Percentiles rank a stretch among this genome's conserved stretches.
Conservation (phyloP, 2,888 invertebrate species). For the Drosophila putrida region DNA sequence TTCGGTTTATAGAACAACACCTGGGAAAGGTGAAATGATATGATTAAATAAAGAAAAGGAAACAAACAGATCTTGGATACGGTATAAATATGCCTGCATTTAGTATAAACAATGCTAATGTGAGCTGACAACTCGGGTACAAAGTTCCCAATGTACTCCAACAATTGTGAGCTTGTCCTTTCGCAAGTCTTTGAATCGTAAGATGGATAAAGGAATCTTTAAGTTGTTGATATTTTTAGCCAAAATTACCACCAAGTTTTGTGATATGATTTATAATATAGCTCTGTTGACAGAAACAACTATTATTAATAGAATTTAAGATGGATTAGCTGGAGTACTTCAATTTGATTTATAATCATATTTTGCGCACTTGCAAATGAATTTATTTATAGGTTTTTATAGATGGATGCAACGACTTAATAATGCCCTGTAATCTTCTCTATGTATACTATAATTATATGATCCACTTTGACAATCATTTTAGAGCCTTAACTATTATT, state of each 20-base stretch:
- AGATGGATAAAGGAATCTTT: background rate
- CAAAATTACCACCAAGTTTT: background rate
- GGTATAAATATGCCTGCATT: slow-evolving; percentile 1
- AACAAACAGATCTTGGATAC: background rate
- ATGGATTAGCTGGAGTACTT: slow-evolving; percentile 36
- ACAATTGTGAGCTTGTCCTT: background rate
- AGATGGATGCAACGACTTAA: background rate
- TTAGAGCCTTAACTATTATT: too few species aligned
- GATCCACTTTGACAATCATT: too few species aligned
- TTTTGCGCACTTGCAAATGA: slow-evolving; percentile 29
- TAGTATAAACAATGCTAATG: background rate
- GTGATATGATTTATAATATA: slow-evolving; percentile 19
- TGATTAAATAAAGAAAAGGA: slow-evolving; percentile 2
- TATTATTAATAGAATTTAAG: slow-evolving; percentile 22
- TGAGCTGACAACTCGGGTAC: background rate
- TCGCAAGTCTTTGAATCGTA: background rate
- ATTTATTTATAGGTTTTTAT: slow-evolving; percentile 23
- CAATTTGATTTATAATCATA: slow-evolving; percentile 41
- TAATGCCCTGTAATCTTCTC: slow-evolving; percentile 14
- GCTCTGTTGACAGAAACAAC: slow-evolving; percentile 7
- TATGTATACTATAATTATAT: too few species aligned
- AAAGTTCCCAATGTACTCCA: background rate
- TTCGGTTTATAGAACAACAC: slow-evolving; percentile 14
- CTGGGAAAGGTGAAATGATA: slow-evolving; percentile 19
- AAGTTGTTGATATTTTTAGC: slow-evolving; percentile 1